Conservation (phyloP, 2,797 vertebrate species). For the Halcyon chelicuti region DNA sequence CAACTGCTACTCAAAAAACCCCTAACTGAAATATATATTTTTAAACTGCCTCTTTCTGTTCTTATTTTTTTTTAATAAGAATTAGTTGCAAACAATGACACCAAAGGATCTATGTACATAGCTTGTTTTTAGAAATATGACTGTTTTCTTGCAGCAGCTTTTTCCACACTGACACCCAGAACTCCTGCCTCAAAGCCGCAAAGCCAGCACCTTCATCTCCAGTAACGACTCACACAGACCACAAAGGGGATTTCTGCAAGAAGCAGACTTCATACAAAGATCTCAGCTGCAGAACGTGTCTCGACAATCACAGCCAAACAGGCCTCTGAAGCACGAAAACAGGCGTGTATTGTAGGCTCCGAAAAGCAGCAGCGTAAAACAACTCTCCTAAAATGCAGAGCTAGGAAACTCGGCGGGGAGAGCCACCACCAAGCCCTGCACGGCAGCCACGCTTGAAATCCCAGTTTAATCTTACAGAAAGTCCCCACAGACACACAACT, state of each 20-base stretch:
- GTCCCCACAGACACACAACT: fast-evolving
- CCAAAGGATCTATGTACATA: neutral
- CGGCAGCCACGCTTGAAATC: neutral
- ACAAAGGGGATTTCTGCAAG: fast-evolving
- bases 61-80: neutral
- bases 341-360: neutral
- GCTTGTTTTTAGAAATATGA: fast-evolving
- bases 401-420: neutral
- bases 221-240: neutral
- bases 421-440: neutral
- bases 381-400: neutral
- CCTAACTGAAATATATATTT: fast-evolving
- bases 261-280: neutral
- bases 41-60: neutral
- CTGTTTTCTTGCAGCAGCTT: neutral
- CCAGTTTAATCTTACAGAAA: no score
- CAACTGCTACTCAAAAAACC: neutral
- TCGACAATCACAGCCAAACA: neutral
- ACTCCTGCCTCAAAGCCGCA: neutral
- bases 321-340: neutral
- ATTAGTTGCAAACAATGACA: no score
- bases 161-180: neutral
- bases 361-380: neutral
- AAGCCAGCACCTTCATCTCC: neutral
- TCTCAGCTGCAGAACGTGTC: neutral